Evolutionary conservation across 53 echinoderm and acorn worm species (phyloP), one percentile per base, ranked within the genome.

Genomic region (Zoroaster sp.): DNA sequence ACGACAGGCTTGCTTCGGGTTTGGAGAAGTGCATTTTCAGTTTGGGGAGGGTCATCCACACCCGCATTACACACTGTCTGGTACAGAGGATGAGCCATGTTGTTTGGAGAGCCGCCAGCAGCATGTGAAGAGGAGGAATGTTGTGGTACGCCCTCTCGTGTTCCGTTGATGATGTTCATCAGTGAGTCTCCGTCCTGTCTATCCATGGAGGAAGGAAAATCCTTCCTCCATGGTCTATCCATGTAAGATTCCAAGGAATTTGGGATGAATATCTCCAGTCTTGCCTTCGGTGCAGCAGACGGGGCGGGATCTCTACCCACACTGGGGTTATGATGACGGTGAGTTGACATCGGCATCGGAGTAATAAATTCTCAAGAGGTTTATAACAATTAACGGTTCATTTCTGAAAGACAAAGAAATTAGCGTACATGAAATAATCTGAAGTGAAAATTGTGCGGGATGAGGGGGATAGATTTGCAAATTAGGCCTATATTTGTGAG

Each of bases 41-140:
- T 54, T 41, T 66, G 68, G 69, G n/a, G 41, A 14, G 37, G 43
- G 69, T 18, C 36, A 28, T 55, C 63, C 9, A 21, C 11, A 5
- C 52, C 59, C 11, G 54, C 7, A 2, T 36, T 18, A 23, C 47
- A 4, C 33, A 4, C 4, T 25, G 32, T 2, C 36, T 78, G 21
- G 21, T 78, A 78, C 59, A 39, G 38, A 14, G 78, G 78, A 36
- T 78, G 78, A 0, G 76, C 46, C 76, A 49, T 49, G 76, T 34
- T 21, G n/a, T n/a, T n/a, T n/a, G n/a, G n/a, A 11, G 33, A 25
- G 23, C 13, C 47, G 30, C 76, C 76, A 45, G 4, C 33, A 59
- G 54, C 21, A 20, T 10, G 28, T 7, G 63, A 35, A 7, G 35
- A 18, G 15, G 37, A 15, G 34, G 70, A 33, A 33, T 35, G 4